These are phyloP conservation scores for Branchellion lobata DNA, from an alignment of 2,888 invertebrate genomes.

Conservation along the genomic window DNA sequence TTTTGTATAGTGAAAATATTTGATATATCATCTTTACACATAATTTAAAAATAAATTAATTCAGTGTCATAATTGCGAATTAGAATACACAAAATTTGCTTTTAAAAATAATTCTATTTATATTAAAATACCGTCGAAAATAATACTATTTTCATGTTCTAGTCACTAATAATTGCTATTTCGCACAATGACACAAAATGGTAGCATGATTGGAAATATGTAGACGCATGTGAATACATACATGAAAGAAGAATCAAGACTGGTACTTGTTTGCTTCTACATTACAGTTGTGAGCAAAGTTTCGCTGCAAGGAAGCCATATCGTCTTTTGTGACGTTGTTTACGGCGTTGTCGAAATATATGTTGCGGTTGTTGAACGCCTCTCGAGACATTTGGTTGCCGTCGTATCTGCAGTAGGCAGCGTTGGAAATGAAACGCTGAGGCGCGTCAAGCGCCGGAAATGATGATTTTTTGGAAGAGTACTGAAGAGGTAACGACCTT, in stretches of 20 bases:
- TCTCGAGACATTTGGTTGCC: neutral
- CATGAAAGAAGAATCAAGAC: neutral
- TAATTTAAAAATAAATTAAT: too few relatives aligned
- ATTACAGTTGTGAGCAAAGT: neutral
- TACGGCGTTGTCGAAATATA: neutral
- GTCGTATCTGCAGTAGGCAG: neutral
- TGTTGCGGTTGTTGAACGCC: neutral
- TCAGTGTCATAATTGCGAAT: too few relatives aligned
- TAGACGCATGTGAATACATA: too few relatives aligned
- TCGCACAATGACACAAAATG: neutral
- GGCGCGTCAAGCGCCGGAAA: neutral
- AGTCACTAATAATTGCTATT: neutral
- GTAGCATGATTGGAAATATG: neutral
- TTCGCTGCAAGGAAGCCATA: neutral
- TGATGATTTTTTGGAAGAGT: neutral
- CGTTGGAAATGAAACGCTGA: neutral
- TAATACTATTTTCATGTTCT: neutral
- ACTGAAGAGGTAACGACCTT: neutral
- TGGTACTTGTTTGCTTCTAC: neutral
- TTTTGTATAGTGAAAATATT: too few relatives aligned
- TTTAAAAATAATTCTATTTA: conserved; percentile 8
- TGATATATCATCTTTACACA: too few relatives aligned
- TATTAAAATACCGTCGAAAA: neutral
- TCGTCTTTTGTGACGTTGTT: neutral
- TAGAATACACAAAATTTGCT: too few relatives aligned